Conservation (phyloP, 1,140 invertebrate genomes). For the Atta texana region DNA sequence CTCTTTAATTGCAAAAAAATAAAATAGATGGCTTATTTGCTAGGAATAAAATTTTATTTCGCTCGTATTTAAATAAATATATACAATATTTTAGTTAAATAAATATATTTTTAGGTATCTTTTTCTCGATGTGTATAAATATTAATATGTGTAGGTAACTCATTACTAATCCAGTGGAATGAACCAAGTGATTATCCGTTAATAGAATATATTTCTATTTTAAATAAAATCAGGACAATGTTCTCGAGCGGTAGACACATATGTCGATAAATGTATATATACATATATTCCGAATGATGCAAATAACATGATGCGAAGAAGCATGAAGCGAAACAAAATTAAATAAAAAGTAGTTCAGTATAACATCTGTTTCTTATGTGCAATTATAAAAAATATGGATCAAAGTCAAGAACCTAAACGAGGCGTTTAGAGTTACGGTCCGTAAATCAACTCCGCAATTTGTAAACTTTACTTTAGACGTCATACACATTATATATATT, state of each 20-base stretch:
- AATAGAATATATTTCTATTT: not conserved
- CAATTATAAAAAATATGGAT: constrained; percentile 34
- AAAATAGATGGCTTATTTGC: too few species aligned
- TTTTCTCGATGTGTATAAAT: too few species aligned
- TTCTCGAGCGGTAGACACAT: not conserved
- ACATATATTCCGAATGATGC: not conserved
- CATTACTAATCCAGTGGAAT: not conserved
- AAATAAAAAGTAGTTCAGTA: not conserved
- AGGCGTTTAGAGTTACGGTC: constrained; percentile 11
- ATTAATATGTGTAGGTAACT: not conserved
- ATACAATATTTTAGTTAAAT: too few species aligned
- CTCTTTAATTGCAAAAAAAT: too few species aligned
- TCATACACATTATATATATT: not conserved
- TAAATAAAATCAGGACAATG: constrained; percentile 1
- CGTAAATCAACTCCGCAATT: constrained; percentile 37
- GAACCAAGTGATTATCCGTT: not conserved
- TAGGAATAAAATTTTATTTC: too few species aligned
- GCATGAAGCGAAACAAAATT: not conserved
- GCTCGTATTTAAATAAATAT: too few species aligned
- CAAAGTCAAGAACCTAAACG: constrained; percentile 28
- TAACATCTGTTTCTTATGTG: not conserved
- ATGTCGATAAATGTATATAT: constrained; percentile 16
- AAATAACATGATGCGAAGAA: not conserved
- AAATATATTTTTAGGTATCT: too few species aligned
- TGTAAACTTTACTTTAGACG: not conserved